Evolutionary conservation across 2,113 vertebrate genomes (phyloP), one percentile per base, ranked within the genome.

Genomic region (Campylomormyrus numenius): DNA sequence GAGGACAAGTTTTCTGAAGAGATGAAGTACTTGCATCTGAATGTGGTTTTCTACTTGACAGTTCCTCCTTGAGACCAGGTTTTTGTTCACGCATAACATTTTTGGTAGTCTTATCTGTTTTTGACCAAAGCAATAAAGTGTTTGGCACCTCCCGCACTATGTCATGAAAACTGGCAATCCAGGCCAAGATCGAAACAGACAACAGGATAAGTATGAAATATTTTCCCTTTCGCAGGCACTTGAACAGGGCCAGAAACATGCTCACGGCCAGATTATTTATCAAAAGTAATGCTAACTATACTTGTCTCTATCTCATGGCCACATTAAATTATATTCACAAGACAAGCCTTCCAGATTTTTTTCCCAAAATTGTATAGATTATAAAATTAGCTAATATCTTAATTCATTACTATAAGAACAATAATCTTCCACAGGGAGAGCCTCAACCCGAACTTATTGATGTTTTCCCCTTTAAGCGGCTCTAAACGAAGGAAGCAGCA

Each of bases 201-300:
- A 97, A 85, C 45, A 94, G 85, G 0, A 98, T 90, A 27, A 98
- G 92, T 1, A 98, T 48, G 88, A 98, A 39, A 9, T 95, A 93
- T 83, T 96, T 97, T 39, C 96, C 93, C 84, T 94, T 97, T 89
- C 95, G 94, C 45, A 95, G 94, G 56, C 95, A 21, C 66, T 94
- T 96, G 90, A 90, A 93, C 87, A 92, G 6, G 48, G 92, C 90
- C 9, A 90, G 91, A 92, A 89, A 95, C 87, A 93, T 90, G 88
- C 94, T 95, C 98, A 98, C 98, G 90, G 89, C 91, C 48, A 56
- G 62, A 48, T 88, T 24, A 42, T 70, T 88, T 50, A 5, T 70
- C 15, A 27, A 77, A 88, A 50, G 88, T 49, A 50, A 27, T 31
- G 62, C n/a, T 13, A 31, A 11, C n/a, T 27, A 31, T 11, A 11